These are phyloP conservation scores for Melanerpes formicivorus DNA, from an alignment of 2,113 vertebrate genomes.

Conservation along the genomic window DNA sequence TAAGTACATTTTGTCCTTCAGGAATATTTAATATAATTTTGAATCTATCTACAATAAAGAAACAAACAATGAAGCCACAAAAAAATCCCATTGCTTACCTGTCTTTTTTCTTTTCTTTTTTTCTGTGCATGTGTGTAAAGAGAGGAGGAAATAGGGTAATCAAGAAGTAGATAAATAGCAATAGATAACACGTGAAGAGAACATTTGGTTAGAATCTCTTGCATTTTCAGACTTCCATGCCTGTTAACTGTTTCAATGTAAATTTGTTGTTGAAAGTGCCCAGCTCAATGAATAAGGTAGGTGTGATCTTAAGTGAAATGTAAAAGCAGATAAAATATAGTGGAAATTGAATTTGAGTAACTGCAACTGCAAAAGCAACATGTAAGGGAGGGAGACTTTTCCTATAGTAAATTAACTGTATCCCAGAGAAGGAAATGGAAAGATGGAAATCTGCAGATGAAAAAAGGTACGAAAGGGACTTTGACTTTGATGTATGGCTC, in stretches of 20 bases:
- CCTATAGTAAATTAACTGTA: slow-evolving; percentile 13
- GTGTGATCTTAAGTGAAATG: neutral
- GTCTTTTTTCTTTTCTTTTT: neutral
- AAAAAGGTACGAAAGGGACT: neutral
- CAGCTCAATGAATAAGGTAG: neutral
- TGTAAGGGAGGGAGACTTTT: neutral
- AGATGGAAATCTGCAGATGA: neutral
- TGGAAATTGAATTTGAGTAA: neutral
- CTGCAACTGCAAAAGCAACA: neutral
- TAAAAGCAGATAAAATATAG: neutral
- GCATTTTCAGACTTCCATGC: neutral
- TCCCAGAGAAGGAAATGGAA: slow-evolving; percentile 6
- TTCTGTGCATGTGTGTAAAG: neutral
- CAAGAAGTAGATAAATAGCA: neutral
- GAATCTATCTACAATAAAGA: neutral
- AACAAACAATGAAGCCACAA: slow-evolving; percentile 16
- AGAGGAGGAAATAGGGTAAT: neutral
- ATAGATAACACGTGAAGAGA: neutral
- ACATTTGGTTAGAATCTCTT: neutral
- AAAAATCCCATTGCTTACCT: neutral
- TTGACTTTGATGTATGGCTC: neutral
- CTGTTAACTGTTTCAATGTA: neutral
- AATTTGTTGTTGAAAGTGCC: neutral
- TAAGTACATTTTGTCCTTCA: neutral
- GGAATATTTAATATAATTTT: neutral